phyloP scores from a whole-genome alignment of 2,797 vertebrate genomes.

The Phylloscopus collybita region DNA sequence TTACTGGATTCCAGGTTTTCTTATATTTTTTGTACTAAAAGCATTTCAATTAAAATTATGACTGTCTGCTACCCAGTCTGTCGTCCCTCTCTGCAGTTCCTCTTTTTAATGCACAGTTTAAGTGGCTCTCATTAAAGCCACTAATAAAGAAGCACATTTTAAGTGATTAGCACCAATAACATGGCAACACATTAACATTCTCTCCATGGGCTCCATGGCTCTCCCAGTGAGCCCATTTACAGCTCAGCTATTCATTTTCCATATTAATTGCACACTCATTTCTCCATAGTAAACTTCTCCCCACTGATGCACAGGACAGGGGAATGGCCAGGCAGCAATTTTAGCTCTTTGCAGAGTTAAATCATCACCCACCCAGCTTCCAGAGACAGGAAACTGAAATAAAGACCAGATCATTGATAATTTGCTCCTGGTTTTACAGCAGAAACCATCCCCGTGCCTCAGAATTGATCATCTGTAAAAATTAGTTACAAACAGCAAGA shows the following conservation, averaged over 20 bases:
- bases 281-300: not conserved
- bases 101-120: constrained; percentile 77
- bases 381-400: not conserved
- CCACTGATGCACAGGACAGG: not conserved
- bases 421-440: not conserved
- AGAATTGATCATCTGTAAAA: not conserved
- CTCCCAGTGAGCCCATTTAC: constrained; percentile 70
- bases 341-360: not conserved
- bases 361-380: not conserved
- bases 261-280: constrained; percentile 50
- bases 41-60: constrained; percentile 75
- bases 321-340: not conserved
- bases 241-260: constrained; percentile 72
- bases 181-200: constrained; percentile 70
- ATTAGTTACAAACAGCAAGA: not conserved
- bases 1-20: constrained; percentile 35
- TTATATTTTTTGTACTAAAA: constrained; percentile 63
- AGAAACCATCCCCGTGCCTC: not conserved
- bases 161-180: constrained; percentile 78
- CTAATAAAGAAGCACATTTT: constrained; percentile 78
- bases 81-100: constrained; percentile 64
- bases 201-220: constrained; percentile 58
- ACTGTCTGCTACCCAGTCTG: constrained; percentile 63
- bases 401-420: not conserved
- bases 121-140: constrained; percentile 79